A percentile compares a stretch with the other conserved stretches of the same genome.
These are phyloP conservation scores for Peromyscus eremicus DNA, from an alignment of 2,797 vertebrate genomes.

Conservation along the genomic window DNA sequence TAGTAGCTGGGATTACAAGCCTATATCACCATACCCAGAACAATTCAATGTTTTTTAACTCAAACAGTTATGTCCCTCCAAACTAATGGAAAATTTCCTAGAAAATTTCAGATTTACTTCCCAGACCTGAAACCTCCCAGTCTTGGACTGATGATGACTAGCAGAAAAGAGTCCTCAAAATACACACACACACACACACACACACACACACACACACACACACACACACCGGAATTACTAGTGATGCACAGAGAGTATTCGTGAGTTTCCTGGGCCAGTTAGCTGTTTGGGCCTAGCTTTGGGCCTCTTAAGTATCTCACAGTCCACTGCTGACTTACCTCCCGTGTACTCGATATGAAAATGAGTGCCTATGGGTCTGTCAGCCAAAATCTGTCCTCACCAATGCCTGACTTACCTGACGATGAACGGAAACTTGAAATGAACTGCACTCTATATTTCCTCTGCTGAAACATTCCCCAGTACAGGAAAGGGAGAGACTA, in stretches of 20 bases:
- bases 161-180: not conserved
- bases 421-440: not conserved
- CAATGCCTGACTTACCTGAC: not conserved
- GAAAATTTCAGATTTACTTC: slow-evolving; percentile 40
- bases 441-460: not conserved
- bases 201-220: not conserved
- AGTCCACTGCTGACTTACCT: not conserved
- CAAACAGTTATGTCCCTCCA: slow-evolving; percentile 7
- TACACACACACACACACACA: not conserved
- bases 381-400: not conserved
- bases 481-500: not conserved
- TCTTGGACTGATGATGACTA: slow-evolving; percentile 19
- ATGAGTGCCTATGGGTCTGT: not conserved
- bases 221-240: not conserved
- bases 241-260: not conserved
- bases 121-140: slow-evolving; percentile 11
- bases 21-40: not conserved
- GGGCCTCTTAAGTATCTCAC: not conserved
- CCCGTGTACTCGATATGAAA: not conserved
- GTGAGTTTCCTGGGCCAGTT: not conserved
- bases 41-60: not conserved
- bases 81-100: slow-evolving; percentile 9
- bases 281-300: not conserved
- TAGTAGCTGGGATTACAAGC: not conserved
- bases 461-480: not conserved